Conservation (phyloP, 2,888 invertebrate genomes). For the Lasiommata megera region DNA sequence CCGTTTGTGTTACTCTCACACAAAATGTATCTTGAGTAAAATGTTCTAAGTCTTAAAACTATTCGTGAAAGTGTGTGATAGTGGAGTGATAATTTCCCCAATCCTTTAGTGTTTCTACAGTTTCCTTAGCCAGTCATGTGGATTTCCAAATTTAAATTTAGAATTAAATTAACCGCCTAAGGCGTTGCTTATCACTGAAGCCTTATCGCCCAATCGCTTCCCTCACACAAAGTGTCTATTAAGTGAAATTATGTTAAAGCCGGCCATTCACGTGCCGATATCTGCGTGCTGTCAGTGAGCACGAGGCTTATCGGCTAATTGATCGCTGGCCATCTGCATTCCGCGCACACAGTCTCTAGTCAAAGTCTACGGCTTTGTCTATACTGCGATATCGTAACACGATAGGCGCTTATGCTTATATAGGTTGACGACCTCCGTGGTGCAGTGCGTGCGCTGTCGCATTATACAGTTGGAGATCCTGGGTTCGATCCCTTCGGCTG, state of each 20-base stretch:
- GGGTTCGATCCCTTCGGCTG: too few relatives aligned
- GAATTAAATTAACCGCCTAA: background rate
- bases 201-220: background rate
- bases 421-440: too few relatives aligned
- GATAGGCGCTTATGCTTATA: background rate
- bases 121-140: background rate
- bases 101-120: too few relatives aligned
- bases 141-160: background rate
- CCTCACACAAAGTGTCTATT: background rate
- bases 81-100: too few relatives aligned
- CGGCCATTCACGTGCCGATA: background rate
- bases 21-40: too few relatives aligned
- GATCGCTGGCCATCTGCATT: background rate
- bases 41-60: too few relatives aligned
- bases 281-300: background rate
- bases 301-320: constrained; percentile 21
- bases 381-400: background rate
- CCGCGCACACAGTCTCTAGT: background rate
- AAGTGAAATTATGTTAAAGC: background rate
- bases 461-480: too few relatives aligned
- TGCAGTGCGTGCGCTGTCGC: too few relatives aligned
- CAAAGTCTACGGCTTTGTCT: background rate
- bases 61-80: too few relatives aligned
- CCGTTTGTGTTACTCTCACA: too few relatives aligned
- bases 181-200: constrained; percentile 1